Evolutionary conservation across 2,797 vertebrate species (phyloP).

Genomic region (Danio albolineatus): DNA sequence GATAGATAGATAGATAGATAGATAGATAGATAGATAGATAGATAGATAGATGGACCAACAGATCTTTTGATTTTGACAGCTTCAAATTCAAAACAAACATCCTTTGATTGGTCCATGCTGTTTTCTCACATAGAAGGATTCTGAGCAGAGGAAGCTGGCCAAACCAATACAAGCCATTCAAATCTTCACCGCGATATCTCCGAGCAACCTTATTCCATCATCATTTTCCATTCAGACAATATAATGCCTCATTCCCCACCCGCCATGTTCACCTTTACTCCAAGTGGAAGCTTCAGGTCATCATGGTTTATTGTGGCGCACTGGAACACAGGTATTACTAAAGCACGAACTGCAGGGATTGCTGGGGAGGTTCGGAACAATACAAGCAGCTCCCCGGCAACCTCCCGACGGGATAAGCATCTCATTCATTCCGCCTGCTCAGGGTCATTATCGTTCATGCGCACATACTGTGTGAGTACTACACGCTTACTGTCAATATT

Average conservation of each 20-base stretch:
- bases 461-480: conserved; percentile 12
- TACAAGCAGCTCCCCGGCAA: conserved; percentile 1
- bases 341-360: conserved; percentile 2
- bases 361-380: background rate
- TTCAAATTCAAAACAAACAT: too few species aligned
- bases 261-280: background rate
- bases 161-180: background rate
- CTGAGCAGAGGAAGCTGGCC: background rate
- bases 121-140: too few species aligned
- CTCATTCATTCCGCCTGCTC: conserved; percentile 45
- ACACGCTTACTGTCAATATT: conserved; percentile 22
- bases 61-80: too few species aligned
- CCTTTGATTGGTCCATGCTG: too few species aligned
- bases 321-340: background rate
- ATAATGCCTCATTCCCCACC: background rate
- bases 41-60: too few species aligned
- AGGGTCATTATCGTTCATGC: conserved; percentile 18
- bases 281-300: background rate
- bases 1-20: too few species aligned
- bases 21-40: too few species aligned
- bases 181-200: background rate
- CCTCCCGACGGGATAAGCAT: conserved; percentile 34
- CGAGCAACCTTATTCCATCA: background rate
- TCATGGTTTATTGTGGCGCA: conserved; percentile 5
- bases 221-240: background rate